Evolutionary conservation across 2,113 vertebrate genomes (phyloP).

Genomic region (Onychostruthus taczanowskii): DNA sequence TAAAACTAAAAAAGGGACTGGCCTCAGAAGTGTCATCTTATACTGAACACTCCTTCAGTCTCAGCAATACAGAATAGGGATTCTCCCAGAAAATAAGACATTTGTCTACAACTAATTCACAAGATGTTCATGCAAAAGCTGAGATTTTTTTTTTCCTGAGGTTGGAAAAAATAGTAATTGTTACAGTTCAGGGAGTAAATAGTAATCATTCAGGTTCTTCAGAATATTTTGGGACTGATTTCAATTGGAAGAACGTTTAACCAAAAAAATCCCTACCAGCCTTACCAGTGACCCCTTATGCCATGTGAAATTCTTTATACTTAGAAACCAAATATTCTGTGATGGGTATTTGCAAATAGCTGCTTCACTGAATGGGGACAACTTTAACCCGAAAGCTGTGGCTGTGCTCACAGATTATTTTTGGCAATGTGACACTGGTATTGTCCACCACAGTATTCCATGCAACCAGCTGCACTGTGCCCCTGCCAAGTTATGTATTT

Average conservation of each 20-base stretch:
- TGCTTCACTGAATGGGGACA: not conserved
- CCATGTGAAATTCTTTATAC: not conserved
- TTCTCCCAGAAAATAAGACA: not conserved
- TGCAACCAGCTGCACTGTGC: not conserved
- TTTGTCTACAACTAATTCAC: not conserved
- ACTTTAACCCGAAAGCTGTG: not conserved
- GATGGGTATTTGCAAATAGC: not conserved
- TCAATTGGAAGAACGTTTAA: not conserved
- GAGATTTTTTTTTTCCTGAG: not conserved
- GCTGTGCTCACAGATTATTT: not conserved
- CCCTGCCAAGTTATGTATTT: constrained; percentile 12
- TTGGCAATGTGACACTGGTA: not conserved
- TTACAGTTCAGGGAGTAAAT: not conserved
- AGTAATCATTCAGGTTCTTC: not conserved
- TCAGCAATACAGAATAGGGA: not conserved
- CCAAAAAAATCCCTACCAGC: not conserved
- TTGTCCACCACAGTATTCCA: not conserved
- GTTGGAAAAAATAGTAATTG: not conserved
- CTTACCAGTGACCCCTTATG: not conserved
- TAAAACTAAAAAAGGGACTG: not conserved
- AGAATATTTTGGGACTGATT: not conserved
- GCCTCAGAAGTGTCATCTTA: rapidly evolving
- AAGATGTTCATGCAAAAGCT: not conserved
- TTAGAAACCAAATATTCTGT: not conserved
- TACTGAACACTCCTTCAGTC: not conserved